Percentiles rank a stretch among this genome's conserved stretches.
Evolutionary conservation across 2,797 vertebrate genomes (phyloP).

Genomic region (Cyprinella venusta): DNA sequence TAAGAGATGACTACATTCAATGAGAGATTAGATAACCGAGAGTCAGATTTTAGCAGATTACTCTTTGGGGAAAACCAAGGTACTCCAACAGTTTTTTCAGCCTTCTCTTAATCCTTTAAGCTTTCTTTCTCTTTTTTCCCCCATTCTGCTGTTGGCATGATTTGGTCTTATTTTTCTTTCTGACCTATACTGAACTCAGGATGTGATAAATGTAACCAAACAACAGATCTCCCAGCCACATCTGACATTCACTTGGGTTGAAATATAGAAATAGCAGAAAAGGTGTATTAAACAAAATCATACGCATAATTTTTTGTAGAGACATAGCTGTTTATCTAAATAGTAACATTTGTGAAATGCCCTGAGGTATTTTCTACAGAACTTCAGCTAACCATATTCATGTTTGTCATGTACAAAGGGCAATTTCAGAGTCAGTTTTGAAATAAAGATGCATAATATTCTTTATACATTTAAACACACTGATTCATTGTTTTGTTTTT

Average conservation of each 20-base stretch:
- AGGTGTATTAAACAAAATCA: neutral
- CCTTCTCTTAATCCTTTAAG: constrained; percentile 73
- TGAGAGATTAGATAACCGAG: constrained; percentile 54
- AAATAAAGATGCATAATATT: constrained; percentile 37
- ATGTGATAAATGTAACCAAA: neutral
- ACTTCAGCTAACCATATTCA: constrained; percentile 20
- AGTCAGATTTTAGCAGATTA: constrained; percentile 74
- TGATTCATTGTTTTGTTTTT: neutral
- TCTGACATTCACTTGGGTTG: neutral
- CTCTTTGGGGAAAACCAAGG: constrained; percentile 66
- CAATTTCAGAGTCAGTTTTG: neutral
- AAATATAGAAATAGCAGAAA: neutral
- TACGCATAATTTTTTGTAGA: constrained; percentile 17
- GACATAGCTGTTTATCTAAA: constrained; percentile 18
- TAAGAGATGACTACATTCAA: constrained; percentile 56
- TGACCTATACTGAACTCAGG: neutral
- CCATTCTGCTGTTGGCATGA: constrained; percentile 63
- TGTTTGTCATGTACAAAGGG: constrained; percentile 14
- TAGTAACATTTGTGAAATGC: constrained; percentile 27
- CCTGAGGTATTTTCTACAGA: constrained; percentile 36
- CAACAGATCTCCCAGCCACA: neutral
- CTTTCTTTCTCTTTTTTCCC: constrained; percentile 52
- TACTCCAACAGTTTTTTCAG: constrained; percentile 69
- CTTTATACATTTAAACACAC: constrained; percentile 32
- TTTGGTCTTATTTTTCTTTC: constrained; percentile 37